Evolutionary conservation across 2,888 invertebrate species (phyloP).

Genomic region (Linnaemya vulpina): DNA sequence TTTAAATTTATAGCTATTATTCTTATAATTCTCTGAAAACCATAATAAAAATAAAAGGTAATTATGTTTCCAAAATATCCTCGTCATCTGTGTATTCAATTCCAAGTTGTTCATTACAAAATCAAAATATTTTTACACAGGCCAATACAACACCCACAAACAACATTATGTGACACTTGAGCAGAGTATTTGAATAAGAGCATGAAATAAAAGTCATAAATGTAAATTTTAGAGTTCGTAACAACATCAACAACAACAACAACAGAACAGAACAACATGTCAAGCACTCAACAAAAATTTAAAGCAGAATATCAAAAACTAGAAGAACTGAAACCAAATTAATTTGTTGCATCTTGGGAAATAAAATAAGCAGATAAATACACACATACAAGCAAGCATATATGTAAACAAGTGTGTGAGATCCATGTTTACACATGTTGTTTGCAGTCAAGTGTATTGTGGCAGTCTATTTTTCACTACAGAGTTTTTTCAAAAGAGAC

Average conservation of each 20-base stretch:
- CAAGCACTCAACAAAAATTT: constrained; percentile 34
- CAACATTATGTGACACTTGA: constrained; percentile 40
- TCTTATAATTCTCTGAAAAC: not conserved
- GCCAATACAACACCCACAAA: constrained; percentile 21
- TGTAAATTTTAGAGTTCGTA: constrained; percentile 36
- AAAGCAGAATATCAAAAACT: not conserved
- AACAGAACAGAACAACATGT: not conserved
- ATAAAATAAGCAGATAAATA: not conserved
- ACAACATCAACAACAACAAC: constrained; percentile 27
- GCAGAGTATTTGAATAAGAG: constrained; percentile 23
- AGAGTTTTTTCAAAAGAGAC: not conserved
- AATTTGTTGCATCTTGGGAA: constrained; percentile 50
- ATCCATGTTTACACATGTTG: constrained; percentile 32
- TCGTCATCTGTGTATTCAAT: not conserved
- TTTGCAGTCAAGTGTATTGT: constrained; percentile 18
- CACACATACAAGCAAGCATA: not conserved
- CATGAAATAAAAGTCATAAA: constrained; percentile 40
- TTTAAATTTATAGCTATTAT: not conserved
- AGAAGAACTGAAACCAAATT: constrained; percentile 23
- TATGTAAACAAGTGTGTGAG: not conserved
- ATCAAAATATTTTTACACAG: constrained; percentile 29
- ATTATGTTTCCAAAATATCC: not conserved
- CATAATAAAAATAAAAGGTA: not conserved
- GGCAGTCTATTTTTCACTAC: not conserved
- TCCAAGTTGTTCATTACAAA: constrained; percentile 8